Percentiles rank a stretch among this genome's conserved stretches.
Conservation (phyloP, 2,797 vertebrate species). For the Chelon auratus region DNA sequence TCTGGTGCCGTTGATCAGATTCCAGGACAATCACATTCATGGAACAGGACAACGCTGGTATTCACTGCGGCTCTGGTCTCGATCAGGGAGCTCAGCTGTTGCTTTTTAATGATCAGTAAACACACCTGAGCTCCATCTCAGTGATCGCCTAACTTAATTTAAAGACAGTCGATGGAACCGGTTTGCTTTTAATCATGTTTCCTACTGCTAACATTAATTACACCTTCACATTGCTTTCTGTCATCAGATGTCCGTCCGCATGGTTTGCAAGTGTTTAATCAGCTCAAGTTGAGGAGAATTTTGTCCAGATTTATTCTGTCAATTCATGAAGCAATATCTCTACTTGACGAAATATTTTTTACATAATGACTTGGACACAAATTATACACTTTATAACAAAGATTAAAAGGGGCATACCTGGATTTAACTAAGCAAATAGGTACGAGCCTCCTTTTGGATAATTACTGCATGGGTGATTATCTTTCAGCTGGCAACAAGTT, state of each 20-base stretch:
- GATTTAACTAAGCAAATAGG: no score
- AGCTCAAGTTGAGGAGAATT: background rate
- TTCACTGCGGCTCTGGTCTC: constrained; percentile 32
- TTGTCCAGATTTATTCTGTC: background rate
- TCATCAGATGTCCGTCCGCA: background rate
- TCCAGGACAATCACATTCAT: constrained; percentile 10
- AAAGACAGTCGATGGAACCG: constrained; percentile 40
- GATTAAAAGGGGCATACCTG: background rate
- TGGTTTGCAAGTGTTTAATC: constrained; percentile 2
- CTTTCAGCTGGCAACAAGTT: no score
- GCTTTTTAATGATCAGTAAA: constrained; percentile 50
- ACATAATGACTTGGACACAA: background rate
- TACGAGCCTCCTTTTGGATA: no score
- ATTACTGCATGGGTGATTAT: no score
- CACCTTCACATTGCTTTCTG: background rate
- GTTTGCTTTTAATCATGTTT: constrained; percentile 37
- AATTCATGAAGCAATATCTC: background rate
- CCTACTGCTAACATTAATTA: constrained; percentile 50
- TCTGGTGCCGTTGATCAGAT: constrained; percentile 33
- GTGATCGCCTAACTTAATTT: constrained; percentile 36
- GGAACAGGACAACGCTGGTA: constrained; percentile 24
- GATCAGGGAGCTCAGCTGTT: constrained; percentile 61
- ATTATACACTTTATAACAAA: background rate
- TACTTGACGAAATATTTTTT: no score
- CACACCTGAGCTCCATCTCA: constrained; percentile 60